Percentiles rank a stretch among this genome's conserved stretches.
phyloP scores from a whole-genome alignment of 2,797 vertebrate species.

The Erpetoichthys calabaricus region DNA sequence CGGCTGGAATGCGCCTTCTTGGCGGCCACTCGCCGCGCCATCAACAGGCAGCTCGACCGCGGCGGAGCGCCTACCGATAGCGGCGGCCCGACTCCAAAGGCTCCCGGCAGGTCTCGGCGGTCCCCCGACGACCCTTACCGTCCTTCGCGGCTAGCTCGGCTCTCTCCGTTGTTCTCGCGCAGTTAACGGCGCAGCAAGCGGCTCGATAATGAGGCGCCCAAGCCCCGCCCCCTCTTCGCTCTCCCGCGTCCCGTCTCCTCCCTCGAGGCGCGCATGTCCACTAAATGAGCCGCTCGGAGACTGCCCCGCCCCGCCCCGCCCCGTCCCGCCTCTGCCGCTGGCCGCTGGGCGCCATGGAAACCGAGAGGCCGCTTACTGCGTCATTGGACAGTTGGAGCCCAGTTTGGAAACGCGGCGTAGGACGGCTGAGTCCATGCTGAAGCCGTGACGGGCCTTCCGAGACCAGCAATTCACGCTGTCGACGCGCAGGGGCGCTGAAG shows the following conservation, averaged over 20 bases:
- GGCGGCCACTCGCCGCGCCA: not conserved
- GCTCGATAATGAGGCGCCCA: slow-evolving; percentile 48
- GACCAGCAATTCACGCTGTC: too few relatives aligned
- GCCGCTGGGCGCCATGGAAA: not conserved
- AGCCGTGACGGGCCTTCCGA: too few relatives aligned
- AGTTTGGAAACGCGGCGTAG: too few relatives aligned
- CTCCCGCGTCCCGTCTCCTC: not conserved
- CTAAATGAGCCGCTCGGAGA: not conserved
- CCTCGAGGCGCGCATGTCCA: not conserved
- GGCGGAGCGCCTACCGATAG: not conserved
- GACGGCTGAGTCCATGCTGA: too few relatives aligned
- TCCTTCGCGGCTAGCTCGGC: not conserved
- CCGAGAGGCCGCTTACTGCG: too few relatives aligned
- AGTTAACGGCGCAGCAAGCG: slow-evolving; percentile 41
- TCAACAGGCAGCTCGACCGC: not conserved
- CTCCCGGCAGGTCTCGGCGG: not conserved
- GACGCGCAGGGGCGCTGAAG: too few relatives aligned
- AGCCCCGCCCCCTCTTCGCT: not conserved
- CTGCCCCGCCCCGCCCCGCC: not conserved
- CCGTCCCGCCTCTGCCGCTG: not conserved
- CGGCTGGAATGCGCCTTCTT: not conserved
- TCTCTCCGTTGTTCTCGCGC: slow-evolving; percentile 16
- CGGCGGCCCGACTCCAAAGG: not conserved
- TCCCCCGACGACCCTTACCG: not conserved
- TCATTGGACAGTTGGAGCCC: too few relatives aligned